Evolutionary conservation across 2,797 vertebrate species (phyloP), one percentile per base, ranked within the genome.

Genomic region (Corythornis leucogaster): DNA sequence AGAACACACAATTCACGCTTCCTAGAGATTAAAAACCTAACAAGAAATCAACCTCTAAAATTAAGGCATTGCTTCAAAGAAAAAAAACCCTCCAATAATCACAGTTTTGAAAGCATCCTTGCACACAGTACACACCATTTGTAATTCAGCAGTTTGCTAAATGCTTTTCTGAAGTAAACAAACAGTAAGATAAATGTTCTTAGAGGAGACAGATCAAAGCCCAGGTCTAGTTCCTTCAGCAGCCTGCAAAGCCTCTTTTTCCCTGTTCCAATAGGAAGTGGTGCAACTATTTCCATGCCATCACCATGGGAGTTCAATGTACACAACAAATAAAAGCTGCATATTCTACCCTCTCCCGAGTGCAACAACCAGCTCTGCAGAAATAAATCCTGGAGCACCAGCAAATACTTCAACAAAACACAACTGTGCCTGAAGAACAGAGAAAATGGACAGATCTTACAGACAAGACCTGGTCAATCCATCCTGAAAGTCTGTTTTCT

Each of bases 261-360:
- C 75, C 31, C 8, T 18, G 50, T 64, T 66, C 48, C 45, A 57
- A 38, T 1, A 86, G 76, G 71, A 84, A 90, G 31, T 6, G 18
- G 18, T 84, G 80, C 69, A 94, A 84, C 69, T 90, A 87, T 78
- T 87, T 88, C 77, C 95, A 94, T 90, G 67, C 58, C 75, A 57
- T 73, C 89, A 68, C 80, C 73, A 88, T 15, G 87, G 82, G 80
- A 93, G 84, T 87, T 93, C 54, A 83, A 70, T 18, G 68, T 83
- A 74, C 35, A 26, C 79, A 77, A 69, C 69, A 88, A 87, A 92
- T 61, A 76, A 90, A 90, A 92, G 54, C 88, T 93, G 66, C 31
- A 17, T 26, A 59, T 87, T 89, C 50, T 42, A 80, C 31, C 89
- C 89, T 70, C 78, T 77, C 68, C 78, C 0, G 2, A 80, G 80